Evolutionary conservation across 2,113 vertebrate genomes (phyloP).

Genomic region (Falcunculus frontatus): DNA sequence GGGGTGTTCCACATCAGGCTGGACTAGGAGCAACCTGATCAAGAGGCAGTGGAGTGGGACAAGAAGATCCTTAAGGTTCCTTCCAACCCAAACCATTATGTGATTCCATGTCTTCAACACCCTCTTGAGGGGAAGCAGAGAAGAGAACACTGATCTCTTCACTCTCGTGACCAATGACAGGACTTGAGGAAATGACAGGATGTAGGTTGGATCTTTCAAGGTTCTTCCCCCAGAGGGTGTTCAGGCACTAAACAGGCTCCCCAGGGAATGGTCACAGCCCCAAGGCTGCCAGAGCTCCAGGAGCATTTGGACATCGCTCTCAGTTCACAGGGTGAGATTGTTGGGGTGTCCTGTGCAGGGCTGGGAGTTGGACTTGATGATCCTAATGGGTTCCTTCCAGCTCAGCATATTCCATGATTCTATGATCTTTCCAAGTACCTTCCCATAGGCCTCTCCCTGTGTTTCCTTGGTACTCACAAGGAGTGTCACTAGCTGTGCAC

Average conservation of each 20-base stretch:
- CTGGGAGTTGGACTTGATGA: background rate
- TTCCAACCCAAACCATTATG: background rate
- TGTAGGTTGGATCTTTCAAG: background rate
- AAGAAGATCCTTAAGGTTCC: background rate
- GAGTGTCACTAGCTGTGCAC: background rate
- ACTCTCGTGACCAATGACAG: background rate
- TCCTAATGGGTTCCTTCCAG: background rate
- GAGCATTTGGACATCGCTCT: fast-evolving
- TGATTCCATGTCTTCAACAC: background rate
- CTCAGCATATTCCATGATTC: background rate
- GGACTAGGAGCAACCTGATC: background rate
- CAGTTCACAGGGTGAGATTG: background rate
- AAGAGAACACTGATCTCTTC: background rate
- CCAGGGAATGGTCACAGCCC: background rate
- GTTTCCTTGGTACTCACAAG: background rate
- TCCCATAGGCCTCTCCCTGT: background rate
- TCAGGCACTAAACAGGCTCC: background rate
- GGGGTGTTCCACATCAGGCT: background rate
- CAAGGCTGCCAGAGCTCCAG: background rate
- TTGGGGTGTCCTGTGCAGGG: background rate
- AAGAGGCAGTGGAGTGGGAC: background rate
- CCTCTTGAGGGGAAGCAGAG: background rate
- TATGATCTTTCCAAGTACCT: background rate
- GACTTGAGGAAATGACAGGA: background rate
- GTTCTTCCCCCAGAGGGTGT: background rate